Conservation (phyloP, 2,888 invertebrate species). For the Brachyptera putata region DNA sequence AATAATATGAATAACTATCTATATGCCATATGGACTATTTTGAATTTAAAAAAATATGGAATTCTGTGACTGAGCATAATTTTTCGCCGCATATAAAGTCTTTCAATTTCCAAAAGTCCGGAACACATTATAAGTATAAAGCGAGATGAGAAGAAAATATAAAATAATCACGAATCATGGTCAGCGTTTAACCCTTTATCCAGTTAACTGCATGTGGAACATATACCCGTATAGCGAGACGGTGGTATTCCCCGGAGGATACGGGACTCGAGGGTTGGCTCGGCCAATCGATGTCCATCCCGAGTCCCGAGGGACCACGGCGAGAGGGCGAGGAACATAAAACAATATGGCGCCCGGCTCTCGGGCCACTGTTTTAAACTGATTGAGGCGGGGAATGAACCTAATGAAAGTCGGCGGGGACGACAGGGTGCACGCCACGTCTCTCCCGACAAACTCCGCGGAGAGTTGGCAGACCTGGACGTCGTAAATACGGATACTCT, state of each 20-base stretch:
- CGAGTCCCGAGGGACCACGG: conserved; percentile 19
- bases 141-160: too few relatives aligned
- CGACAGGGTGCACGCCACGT: too few relatives aligned
- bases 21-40: too few relatives aligned
- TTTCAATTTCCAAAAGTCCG: too few relatives aligned
- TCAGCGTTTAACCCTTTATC: conserved; percentile 26
- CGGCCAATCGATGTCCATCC: conserved; percentile 30
- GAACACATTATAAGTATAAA: too few relatives aligned
- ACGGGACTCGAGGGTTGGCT: conserved; percentile 6
- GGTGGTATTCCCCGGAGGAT: conserved; percentile 21
- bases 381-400: conserved; percentile 31
- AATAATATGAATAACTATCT: too few relatives aligned
- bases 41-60: too few relatives aligned
- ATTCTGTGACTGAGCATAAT: too few relatives aligned
- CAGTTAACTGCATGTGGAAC: conserved; percentile 27
- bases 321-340: conserved; percentile 29
- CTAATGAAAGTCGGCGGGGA: conserved; percentile 31
- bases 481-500: conserved; percentile 20
- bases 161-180: too few relatives aligned
- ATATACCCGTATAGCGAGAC: conserved; percentile 12
- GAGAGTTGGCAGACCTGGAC: conserved; percentile 8
- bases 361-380: conserved; percentile 28
- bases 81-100: too few relatives aligned
- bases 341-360: conserved; percentile 31
- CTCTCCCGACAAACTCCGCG: neutral